Evolutionary conservation across 2,113 vertebrate genomes (phyloP).

Genomic region (Agapornis roseicollis): DNA sequence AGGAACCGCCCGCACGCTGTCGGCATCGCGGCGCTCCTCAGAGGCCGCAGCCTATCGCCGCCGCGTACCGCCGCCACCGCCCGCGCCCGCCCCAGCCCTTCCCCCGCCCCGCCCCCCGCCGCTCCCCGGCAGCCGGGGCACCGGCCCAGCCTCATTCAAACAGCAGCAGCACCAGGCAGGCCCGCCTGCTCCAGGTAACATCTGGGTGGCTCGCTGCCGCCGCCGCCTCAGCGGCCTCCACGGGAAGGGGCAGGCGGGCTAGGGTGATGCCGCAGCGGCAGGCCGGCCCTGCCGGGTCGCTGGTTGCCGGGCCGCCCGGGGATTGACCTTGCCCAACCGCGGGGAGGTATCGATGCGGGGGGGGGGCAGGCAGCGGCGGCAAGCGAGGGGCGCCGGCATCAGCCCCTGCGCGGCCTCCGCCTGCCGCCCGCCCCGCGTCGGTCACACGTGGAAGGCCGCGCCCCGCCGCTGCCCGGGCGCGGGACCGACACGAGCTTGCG

Average conservation of each 20-base stretch:
- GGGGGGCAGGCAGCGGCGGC: background rate
- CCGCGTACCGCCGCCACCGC: background rate
- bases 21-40: background rate
- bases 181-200: slow-evolving; percentile 69
- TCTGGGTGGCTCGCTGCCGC: slow-evolving; percentile 53
- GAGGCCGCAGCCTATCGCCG: background rate
- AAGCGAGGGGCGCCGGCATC: background rate
- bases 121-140: background rate
- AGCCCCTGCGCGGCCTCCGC: background rate
- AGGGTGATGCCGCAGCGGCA: background rate
- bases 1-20: slow-evolving; percentile 35
- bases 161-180: slow-evolving; percentile 39
- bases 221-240: background rate
- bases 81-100: slow-evolving; percentile 12
- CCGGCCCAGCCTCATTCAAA: slow-evolving; percentile 44
- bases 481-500: background rate
- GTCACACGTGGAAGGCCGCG: background rate
- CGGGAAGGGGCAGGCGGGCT: background rate
- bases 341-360: background rate
- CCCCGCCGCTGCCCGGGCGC: background rate
- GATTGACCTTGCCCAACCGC: background rate
- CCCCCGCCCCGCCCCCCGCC: background rate
- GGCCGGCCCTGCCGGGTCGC: too few relatives aligned
- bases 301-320: background rate
- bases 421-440: background rate